Evolutionary conservation across 2,888 invertebrate species (phyloP).

Genomic region (Orthosia cruda): DNA sequence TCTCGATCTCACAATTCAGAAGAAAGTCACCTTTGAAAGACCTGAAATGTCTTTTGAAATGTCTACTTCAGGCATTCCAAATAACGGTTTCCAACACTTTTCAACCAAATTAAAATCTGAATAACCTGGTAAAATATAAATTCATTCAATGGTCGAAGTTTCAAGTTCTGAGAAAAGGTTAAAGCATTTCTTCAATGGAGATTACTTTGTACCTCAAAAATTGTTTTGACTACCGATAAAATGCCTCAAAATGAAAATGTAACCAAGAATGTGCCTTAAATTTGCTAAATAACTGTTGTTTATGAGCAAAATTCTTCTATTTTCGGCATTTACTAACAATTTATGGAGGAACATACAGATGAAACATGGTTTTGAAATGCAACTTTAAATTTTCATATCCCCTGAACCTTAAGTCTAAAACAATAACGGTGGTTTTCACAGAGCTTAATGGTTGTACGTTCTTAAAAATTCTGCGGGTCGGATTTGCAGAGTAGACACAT

Average conservation of each 20-base stretch:
- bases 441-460: background rate
- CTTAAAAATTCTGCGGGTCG: slow-evolving; percentile 10
- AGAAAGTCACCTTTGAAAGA: no score
- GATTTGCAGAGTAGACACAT: slow-evolving; percentile 26
- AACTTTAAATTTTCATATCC: background rate
- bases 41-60: no score
- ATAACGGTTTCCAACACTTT: background rate
- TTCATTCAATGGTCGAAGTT: background rate
- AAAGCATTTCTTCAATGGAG: background rate
- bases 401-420: accelerated
- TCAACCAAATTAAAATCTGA: background rate
- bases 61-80: background rate
- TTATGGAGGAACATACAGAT: slow-evolving; percentile 16
- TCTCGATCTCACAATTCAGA: no score
- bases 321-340: slow-evolving; percentile 26
- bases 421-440: slow-evolving; percentile 21
- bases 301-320: slow-evolving; percentile 16
- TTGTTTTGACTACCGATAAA: background rate
- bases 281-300: background rate
- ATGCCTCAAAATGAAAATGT: slow-evolving; percentile 1
- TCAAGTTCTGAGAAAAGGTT: background rate
- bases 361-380: slow-evolving; percentile 18
- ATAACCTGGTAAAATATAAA: background rate
- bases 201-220: slow-evolving; percentile 2
- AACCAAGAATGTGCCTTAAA: background rate